A percentile compares a stretch with the other conserved stretches of the same genome.
Conservation (phyloP, 64 coral and sea anemone genomes). For the Anthopleura sola region DNA sequence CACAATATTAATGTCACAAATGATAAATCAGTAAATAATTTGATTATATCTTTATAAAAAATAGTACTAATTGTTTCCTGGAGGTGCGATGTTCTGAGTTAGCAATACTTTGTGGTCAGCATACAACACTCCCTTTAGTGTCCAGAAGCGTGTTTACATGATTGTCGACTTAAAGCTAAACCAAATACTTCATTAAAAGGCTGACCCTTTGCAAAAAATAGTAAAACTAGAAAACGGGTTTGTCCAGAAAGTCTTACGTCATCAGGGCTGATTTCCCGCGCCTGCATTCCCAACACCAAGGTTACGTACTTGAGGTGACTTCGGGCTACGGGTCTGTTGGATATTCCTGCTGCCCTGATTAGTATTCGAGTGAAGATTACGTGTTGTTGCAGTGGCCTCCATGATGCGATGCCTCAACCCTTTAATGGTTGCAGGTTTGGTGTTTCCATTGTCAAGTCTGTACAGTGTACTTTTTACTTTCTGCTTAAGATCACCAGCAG, state of each 20-base stretch:
- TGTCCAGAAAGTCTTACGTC: neutral
- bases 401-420: neutral
- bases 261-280: conserved; percentile 36
- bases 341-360: neutral
- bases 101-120: too few relatives aligned
- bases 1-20: too few relatives aligned
- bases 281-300: conserved; percentile 47
- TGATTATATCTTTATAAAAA: too few relatives aligned
- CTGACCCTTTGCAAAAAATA: too few relatives aligned
- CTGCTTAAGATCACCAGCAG: neutral
- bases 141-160: too few relatives aligned
- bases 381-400: neutral
- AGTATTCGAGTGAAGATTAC: neutral
- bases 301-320: neutral
- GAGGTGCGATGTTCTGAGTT: too few relatives aligned
- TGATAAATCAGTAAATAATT: too few relatives aligned
- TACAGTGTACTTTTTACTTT: neutral
- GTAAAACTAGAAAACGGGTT: neutral
- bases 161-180: too few relatives aligned
- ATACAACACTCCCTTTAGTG: too few relatives aligned
- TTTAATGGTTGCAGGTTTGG: neutral
- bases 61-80: too few relatives aligned
- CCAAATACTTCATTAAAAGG: too few relatives aligned
- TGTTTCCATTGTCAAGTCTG: neutral
- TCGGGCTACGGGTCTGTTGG: neutral